Base-by-base conservation (phyloP, 2,888 invertebrate genomes). In the Hetaerina titia region DNA sequence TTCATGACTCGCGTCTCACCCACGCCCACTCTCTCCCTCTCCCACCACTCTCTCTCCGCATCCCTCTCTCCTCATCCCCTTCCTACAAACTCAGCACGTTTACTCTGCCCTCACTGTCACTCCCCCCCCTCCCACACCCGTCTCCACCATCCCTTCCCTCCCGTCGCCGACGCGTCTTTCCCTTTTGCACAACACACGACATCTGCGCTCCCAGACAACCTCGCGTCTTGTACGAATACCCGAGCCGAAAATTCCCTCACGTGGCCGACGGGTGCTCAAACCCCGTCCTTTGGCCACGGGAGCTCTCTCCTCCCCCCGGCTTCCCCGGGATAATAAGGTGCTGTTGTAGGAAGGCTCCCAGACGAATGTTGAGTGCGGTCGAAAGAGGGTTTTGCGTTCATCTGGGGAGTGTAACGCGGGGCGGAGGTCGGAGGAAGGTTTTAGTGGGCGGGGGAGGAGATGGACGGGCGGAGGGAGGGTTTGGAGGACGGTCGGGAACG, bases 311-410 rank as follows among this genome's bases (percentile, higher is more conserved):
- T 22, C 89, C 9, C 89, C n/a, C 22, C 22, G 11, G 19, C 25
- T 13, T 17, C 90, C 19, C 63, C 9, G 31, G 90, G 69, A 92
- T 92, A 92, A 92, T 92, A 74, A 56, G 92, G 69, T 69, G 63
- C 92, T 17, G 64, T 64, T 63, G 25, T 45, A 74, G 56, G 92
- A 56, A 92, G 92, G 92, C 11, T 56, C 90, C 56, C 92, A 69
- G 56, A 45, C 92, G 90, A 90, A 45, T 92, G 69, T 56, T 69
- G 92, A 92, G 69, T 92, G 64, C 64, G 64, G 64, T 69, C 69
- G 69, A 92, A 92, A 31, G 45, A 92, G 69, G 92, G 64, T 92
- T 92, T 92, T 92, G 64, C 92, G 92, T 92, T 92, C 92, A 69
- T 69, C 45, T 69, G 69, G 64, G 92, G 56, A 45, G 69, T 56